Percentiles rank a stretch among this genome's conserved stretches.
These are phyloP conservation scores for Odontocerum albicorne DNA, from an alignment of 2,888 invertebrate species.

Conservation along the genomic window DNA sequence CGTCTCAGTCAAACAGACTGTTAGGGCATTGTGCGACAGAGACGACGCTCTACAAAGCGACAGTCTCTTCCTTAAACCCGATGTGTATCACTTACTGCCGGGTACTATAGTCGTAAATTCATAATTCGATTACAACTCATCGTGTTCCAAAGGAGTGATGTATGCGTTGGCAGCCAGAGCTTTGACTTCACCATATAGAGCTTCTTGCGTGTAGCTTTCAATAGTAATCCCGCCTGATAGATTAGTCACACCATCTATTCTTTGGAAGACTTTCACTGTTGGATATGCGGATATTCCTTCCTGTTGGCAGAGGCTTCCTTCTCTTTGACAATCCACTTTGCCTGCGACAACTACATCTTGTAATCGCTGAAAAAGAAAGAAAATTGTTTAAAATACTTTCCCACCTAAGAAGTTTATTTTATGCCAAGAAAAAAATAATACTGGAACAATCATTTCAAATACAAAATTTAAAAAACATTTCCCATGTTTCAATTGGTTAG, in stretches of 20 bases:
- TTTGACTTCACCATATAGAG: conserved; percentile 28
- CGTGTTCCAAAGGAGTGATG: conserved; percentile 33
- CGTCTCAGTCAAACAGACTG: too few species aligned
- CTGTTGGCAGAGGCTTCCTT: conserved; percentile 49
- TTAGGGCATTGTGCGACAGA: too few species aligned
- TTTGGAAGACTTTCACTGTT: conserved; percentile 44
- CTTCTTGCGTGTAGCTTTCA: conserved; percentile 25
- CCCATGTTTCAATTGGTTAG: too few species aligned
- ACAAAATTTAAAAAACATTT: neutral
- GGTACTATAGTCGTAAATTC: neutral
- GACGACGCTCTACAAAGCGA: too few species aligned
- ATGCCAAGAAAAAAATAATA: neutral
- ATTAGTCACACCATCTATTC: conserved; percentile 29
- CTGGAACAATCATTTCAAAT: neutral
- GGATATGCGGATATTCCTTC: conserved; percentile 51
- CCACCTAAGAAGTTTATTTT: too few species aligned
- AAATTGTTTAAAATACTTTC: neutral
- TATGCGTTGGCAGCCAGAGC: conserved; percentile 25
- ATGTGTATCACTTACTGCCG: too few species aligned
- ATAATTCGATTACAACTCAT: conserved; percentile 29
- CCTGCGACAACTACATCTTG: conserved; percentile 48
- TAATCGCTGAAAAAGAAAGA: conserved; percentile 45
- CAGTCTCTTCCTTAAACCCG: too few species aligned
- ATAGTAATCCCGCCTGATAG: conserved; percentile 39
- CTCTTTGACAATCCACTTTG: conserved; percentile 51